Conservation (phyloP, 2,113 vertebrate species). For the Leptosomus discolor region DNA sequence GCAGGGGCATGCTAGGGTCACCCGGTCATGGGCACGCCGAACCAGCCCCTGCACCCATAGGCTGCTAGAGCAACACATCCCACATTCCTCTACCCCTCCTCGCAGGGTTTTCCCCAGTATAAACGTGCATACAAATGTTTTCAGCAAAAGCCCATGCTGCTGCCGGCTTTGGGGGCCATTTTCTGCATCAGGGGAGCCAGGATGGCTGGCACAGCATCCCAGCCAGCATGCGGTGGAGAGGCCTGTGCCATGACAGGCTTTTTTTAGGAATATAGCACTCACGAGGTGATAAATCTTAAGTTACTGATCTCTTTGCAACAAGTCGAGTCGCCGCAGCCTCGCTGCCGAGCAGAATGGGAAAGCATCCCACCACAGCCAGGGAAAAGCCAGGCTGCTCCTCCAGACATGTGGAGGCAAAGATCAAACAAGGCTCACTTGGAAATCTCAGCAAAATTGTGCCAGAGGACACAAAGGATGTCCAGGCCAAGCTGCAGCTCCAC, state of each 20-base stretch:
- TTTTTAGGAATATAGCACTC: neutral
- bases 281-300: neutral
- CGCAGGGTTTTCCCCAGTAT: neutral
- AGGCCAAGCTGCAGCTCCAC: neutral
- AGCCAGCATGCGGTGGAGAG: fast-evolving
- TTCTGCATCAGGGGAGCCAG: neutral
- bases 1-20: neutral
- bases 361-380: neutral
- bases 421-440: neutral
- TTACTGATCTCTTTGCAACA: neutral
- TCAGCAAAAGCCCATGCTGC: neutral
- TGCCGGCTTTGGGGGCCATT: neutral
- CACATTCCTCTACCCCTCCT: neutral
- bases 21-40: neutral
- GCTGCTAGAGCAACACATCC: neutral
- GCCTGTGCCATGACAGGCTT: neutral
- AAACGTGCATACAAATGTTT: neutral
- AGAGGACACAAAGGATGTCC: neutral
- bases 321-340: fast-evolving
- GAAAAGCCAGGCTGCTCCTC: neutral
- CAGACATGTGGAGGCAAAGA: neutral
- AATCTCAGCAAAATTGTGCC: neutral
- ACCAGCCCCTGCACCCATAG: fast-evolving
- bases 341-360: neutral
- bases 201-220: neutral